Conservation (phyloP, 2,797 vertebrate species). For the Ambastaia sidthimunki region DNA sequence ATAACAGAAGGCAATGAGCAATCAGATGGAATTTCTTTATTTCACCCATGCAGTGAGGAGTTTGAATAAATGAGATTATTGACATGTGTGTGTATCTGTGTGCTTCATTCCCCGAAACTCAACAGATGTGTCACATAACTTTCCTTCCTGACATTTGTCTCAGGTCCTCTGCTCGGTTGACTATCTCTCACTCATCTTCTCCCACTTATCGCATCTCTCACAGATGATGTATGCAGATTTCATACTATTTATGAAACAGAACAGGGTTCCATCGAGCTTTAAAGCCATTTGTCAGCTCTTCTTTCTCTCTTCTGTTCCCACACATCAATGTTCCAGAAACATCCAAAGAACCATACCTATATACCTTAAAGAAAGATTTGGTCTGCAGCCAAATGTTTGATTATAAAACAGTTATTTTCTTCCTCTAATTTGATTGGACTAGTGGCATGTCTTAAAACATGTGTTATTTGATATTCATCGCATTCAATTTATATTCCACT, state of each 20-base stretch:
- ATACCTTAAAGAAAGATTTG: constrained; percentile 6
- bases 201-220: constrained; percentile 21
- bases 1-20: constrained; percentile 24
- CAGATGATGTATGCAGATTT: constrained; percentile 47
- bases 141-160: constrained; percentile 40
- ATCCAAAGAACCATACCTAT: constrained; percentile 39
- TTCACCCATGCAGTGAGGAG: background rate
- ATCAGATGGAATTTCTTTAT: background rate
- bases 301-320: constrained; percentile 41
- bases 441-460: too few relatives aligned
- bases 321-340: constrained; percentile 51
- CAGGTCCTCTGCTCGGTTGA: constrained; percentile 36
- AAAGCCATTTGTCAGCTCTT: constrained; percentile 60
- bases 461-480: too few relatives aligned
- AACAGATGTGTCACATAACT: constrained; percentile 34
- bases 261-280: constrained; percentile 54
- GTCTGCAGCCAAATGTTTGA: background rate
- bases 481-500: too few relatives aligned
- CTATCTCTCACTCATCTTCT: constrained; percentile 26
- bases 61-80: background rate
- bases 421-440: too few relatives aligned
- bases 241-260: constrained; percentile 56
- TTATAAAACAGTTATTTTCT: background rate
- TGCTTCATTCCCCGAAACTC: constrained; percentile 10
- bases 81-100: background rate